Percentiles rank a stretch among this genome's conserved stretches.
phyloP scores from a whole-genome alignment of 2,888 invertebrate species.

The Prostheceraeus crozeri region DNA sequence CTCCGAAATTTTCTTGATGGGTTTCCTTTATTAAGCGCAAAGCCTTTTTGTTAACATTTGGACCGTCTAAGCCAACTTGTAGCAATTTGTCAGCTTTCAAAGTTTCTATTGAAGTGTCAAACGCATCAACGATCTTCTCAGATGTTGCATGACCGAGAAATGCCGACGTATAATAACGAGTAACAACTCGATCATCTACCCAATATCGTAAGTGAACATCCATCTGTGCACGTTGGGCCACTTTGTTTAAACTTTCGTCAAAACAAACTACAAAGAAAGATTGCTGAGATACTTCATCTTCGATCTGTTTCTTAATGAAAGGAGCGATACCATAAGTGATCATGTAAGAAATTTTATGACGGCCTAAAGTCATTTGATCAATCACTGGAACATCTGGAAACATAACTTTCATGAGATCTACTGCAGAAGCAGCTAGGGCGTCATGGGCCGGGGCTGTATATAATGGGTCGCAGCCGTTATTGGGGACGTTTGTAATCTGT shows the following conservation, averaged over 20 bases:
- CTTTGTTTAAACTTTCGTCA: slow-evolving; percentile 15
- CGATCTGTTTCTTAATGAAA: slow-evolving; percentile 2
- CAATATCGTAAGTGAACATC: slow-evolving; percentile 11
- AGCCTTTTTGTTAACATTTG: slow-evolving; percentile 9
- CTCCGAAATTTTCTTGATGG: no score
- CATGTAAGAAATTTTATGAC: slow-evolving; percentile 3
- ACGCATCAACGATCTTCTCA: not conserved
- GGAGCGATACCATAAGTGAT: slow-evolving; percentile 10
- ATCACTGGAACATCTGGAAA: slow-evolving; percentile 3
- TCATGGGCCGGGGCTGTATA: no score
- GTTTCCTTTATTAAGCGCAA: no score
- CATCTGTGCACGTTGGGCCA: slow-evolving; percentile 10
- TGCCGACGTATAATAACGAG: slow-evolving; percentile 5
- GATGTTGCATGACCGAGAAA: slow-evolving; percentile 27
- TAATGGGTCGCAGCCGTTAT: no score
- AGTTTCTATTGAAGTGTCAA: not conserved
- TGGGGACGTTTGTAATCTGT: no score
- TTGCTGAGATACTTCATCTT: not conserved
- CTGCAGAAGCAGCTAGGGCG: no score
- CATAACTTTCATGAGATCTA: slow-evolving; percentile 19
- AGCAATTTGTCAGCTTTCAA: not conserved
- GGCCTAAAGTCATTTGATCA: slow-evolving; percentile 4
- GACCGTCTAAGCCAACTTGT: slow-evolving; percentile 16
- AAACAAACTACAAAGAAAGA: slow-evolving; percentile 20
- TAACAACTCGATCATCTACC: slow-evolving; percentile 27